These are phyloP conservation scores for Willisornis vidua DNA, from an alignment of 2,113 vertebrate genomes.

Conservation along the genomic window DNA sequence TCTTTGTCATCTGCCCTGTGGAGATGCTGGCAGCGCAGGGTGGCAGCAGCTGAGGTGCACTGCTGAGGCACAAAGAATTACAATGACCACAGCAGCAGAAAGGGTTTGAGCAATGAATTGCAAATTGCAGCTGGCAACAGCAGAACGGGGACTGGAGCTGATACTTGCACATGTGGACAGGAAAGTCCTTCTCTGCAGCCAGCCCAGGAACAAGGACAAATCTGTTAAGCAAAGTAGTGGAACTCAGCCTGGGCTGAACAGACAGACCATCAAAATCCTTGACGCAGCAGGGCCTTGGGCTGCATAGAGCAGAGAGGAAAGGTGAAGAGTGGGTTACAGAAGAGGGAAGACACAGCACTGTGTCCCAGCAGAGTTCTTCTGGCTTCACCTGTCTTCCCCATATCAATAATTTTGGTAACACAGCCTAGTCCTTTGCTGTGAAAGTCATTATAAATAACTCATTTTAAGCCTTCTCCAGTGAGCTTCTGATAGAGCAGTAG, in stretches of 20 bases:
- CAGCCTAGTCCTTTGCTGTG: neutral
- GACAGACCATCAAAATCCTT: neutral
- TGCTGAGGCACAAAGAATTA: neutral
- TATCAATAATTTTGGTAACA: neutral
- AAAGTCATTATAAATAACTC: neutral
- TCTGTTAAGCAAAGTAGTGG: neutral
- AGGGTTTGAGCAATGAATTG: neutral
- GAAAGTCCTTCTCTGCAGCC: neutral
- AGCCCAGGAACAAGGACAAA: neutral
- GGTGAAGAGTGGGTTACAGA: neutral
- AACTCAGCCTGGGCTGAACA: neutral
- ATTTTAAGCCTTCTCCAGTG: neutral
- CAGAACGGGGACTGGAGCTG: neutral
- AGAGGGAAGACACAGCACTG: neutral
- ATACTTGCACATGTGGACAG: neutral
- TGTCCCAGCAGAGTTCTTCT: neutral
- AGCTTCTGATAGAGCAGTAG: neutral
- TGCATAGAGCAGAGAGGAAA: neutral
- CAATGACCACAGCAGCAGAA: neutral
- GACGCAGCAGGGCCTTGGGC: neutral
- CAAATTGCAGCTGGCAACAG: neutral
- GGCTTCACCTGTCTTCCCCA: neutral
- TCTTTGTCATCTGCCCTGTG: neutral
- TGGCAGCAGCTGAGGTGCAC: neutral
- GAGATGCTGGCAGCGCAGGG: neutral